These are phyloP conservation scores for Neomonachus schauinslandi DNA, from an alignment of 2,113 vertebrate genomes.

Conservation along the genomic window DNA sequence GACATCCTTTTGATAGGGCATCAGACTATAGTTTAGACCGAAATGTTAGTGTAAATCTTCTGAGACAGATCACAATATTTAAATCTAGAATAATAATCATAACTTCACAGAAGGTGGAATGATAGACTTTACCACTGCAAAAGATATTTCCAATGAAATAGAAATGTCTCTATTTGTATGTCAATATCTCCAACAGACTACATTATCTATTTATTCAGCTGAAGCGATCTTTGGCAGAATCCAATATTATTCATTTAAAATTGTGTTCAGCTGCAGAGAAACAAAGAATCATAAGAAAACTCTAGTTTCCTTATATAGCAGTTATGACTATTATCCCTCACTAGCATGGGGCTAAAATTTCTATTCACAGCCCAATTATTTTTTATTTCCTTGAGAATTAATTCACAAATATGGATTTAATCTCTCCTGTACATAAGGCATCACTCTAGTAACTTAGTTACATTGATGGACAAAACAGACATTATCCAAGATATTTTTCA, in stretches of 20 bases:
- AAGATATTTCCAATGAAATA: constrained; percentile 61
- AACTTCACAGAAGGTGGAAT: background rate
- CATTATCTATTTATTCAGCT: constrained; percentile 52
- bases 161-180: constrained; percentile 53
- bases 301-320: background rate
- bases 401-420: constrained; percentile 26
- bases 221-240: constrained; percentile 42
- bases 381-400: constrained; percentile 42
- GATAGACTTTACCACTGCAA: background rate
- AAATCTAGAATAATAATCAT: background rate
- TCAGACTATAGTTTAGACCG: background rate
- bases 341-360: constrained; percentile 30
- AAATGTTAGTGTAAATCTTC: background rate
- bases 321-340: constrained; percentile 28
- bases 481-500: constrained; percentile 14
- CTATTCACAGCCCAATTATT: constrained; percentile 13
- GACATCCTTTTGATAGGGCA: background rate
- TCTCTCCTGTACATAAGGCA: background rate
- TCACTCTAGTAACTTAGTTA: background rate
- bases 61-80: background rate
- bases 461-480: background rate
- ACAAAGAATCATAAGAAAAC: constrained; percentile 42
- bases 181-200: constrained; percentile 52
- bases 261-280: constrained; percentile 46
- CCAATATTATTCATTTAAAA: constrained; percentile 60